phyloP scores from a whole-genome alignment of 2,888 invertebrate genomes.

The Drosophila recens region DNA sequence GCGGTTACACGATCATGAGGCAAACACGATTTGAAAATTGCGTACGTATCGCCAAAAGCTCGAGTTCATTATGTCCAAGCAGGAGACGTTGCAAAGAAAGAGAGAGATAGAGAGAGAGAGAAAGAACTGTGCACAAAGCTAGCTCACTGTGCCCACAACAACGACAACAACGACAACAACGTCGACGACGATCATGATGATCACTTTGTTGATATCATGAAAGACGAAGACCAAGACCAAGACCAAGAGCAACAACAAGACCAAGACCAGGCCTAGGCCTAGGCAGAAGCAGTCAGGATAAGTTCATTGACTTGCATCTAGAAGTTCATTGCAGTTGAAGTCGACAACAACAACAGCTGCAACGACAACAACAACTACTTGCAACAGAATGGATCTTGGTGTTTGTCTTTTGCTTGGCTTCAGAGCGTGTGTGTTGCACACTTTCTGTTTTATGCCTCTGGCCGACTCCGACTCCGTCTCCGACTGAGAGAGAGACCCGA shows the following conservation, averaged over 20 bases:
- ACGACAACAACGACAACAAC: slow-evolving; percentile 44
- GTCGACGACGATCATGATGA: slow-evolving; percentile 66
- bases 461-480: slow-evolving; percentile 16
- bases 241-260: slow-evolving; percentile 13
- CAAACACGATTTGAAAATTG: slow-evolving; percentile 79
- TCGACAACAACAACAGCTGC: slow-evolving; percentile 51
- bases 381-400: slow-evolving; percentile 36
- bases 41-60: slow-evolving; percentile 72
- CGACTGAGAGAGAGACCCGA: slow-evolving; percentile 10
- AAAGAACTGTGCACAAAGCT: slow-evolving; percentile 64
- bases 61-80: slow-evolving; percentile 77
- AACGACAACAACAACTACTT: slow-evolving; percentile 21
- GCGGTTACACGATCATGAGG: slow-evolving; percentile 49
- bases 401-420: slow-evolving; percentile 72
- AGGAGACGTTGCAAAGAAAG: slow-evolving; percentile 43
- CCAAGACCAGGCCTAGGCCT: slow-evolving; percentile 21
- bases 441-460: slow-evolving; percentile 75
- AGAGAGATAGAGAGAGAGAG: slow-evolving; percentile 6
- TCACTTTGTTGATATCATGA: slow-evolving; percentile 72
- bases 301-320: slow-evolving; percentile 78
- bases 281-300: slow-evolving; percentile 68
- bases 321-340: slow-evolving; percentile 81
- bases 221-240: slow-evolving; percentile 20
- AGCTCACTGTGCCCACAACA: slow-evolving; percentile 59
- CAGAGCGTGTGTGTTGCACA: slow-evolving; percentile 76